Base-by-base conservation (phyloP, 2,888 invertebrate genomes). In the Candidula unifasciata region DNA sequence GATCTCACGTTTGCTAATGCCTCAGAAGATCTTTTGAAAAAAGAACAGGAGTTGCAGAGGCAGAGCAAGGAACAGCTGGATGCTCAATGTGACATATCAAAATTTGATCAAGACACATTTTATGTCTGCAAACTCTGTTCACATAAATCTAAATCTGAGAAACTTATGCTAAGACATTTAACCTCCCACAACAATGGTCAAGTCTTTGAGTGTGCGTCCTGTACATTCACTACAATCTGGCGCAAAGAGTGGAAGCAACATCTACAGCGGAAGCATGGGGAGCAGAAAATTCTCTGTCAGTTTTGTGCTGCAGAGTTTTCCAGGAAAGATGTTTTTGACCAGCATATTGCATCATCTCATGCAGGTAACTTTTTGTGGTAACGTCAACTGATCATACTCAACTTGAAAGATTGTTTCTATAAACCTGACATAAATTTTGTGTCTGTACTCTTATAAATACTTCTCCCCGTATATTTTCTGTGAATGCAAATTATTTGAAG, bases 181-280 rank as follows among this genome's bases (percentile, higher is more conserved):
- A 60, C 35, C 8, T 77, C 81, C 60, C 85, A 85, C 35, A 76
- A 85, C 60, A 30, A 85, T 85, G 85, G 85, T 13, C 74, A 81
- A 21, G 18, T 57, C 16, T 85, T 85, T 81, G 71, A 76, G 33
- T 85, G 85, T 64, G 18, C n/a, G 1, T 10, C 44, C n/a, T 85
- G 85, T 52, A n/a, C 52, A 33, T 85, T 66, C 60, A 57, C 57
- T 1, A 85, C 85, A 3, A 68, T 80, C 35, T 81, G 80, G 81
- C 85, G 85, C 8, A 77, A 66, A 27, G 68, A 85, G 30, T 85
- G 85, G 85, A 85, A 81, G 30, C 66, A 69, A 37, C 85, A 85
- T 73, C 30, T 71, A 13, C 78, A 78, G 33, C 82, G 73, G 33
- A 77, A 69, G 30, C 83, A 83, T 35, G 60, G 57, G 74, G 54